A percentile compares a stretch with the other conserved stretches of the same genome.
Evolutionary conservation across 1,140 invertebrate species (phyloP).

Genomic region (Bombus fervidus): DNA sequence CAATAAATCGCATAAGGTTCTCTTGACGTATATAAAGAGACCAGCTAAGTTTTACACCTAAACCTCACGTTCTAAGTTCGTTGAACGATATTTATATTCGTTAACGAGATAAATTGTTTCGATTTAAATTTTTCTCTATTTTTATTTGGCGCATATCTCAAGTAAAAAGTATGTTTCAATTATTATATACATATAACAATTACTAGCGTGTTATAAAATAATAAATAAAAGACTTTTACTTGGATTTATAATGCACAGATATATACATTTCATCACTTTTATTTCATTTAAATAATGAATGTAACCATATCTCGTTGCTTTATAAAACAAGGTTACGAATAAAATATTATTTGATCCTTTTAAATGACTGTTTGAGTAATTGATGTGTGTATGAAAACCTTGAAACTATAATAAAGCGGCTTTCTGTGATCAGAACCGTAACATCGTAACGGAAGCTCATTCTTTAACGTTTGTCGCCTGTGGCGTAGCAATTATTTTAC

Average conservation of each 20-base stretch:
- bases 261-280: background rate
- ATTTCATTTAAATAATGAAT: background rate
- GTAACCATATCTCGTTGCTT: background rate
- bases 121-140: background rate
- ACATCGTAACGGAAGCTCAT: background rate
- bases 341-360: background rate
- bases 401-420: background rate
- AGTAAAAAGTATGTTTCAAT: background rate
- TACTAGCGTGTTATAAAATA: no score
- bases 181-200: background rate
- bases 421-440: background rate
- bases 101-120: background rate
- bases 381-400: background rate
- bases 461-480: conserved; percentile 1
- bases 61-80: background rate
- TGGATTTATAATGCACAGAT: no score
- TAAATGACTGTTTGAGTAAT: background rate
- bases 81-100: background rate
- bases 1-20: background rate
- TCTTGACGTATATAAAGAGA: background rate
- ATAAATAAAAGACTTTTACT: no score
- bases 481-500: conserved; percentile 1
- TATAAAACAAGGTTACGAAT: background rate
- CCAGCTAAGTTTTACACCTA: background rate
- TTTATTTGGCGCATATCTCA: background rate